Percentiles rank a stretch among this genome's conserved stretches.
These are phyloP conservation scores for Dolichallabes microphthalmus DNA, from an alignment of 2,113 vertebrate species.

Conservation along the genomic window DNA sequence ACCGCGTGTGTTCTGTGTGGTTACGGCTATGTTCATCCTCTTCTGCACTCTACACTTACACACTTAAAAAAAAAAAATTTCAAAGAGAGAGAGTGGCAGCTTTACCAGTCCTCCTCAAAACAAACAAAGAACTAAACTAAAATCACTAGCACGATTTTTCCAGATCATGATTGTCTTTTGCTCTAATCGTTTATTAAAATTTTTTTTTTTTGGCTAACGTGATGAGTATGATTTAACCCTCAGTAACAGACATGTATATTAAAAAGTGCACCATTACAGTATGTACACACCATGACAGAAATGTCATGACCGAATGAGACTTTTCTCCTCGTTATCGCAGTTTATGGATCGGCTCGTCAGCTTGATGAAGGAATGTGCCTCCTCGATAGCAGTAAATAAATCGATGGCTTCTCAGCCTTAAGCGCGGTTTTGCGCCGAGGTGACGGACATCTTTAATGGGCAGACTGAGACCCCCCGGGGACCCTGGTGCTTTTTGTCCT, in stretches of 20 bases:
- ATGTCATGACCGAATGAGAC: slow-evolving; percentile 35
- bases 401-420: slow-evolving; percentile 6
- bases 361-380: slow-evolving; percentile 66
- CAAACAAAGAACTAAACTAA: background rate
- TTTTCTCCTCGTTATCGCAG: slow-evolving; percentile 56
- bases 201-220: background rate
- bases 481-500: background rate
- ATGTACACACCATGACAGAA: slow-evolving; percentile 39
- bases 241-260: background rate
- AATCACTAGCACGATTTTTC: background rate
- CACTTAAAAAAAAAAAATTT: slow-evolving; percentile 19
- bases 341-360: slow-evolving; percentile 64
- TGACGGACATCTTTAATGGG: slow-evolving; percentile 26
- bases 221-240: background rate
- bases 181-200: background rate
- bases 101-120: background rate
- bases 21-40: slow-evolving; percentile 83
- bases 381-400: slow-evolving; percentile 60
- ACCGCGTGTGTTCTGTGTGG: slow-evolving; percentile 89
- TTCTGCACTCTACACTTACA: slow-evolving; percentile 56
- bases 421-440: slow-evolving; percentile 1
- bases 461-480: background rate
- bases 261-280: background rate
- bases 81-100: slow-evolving; percentile 23
- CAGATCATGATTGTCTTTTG: background rate